phyloP scores from a whole-genome alignment of 2,113 vertebrate genomes.

The Lonchura striata region DNA sequence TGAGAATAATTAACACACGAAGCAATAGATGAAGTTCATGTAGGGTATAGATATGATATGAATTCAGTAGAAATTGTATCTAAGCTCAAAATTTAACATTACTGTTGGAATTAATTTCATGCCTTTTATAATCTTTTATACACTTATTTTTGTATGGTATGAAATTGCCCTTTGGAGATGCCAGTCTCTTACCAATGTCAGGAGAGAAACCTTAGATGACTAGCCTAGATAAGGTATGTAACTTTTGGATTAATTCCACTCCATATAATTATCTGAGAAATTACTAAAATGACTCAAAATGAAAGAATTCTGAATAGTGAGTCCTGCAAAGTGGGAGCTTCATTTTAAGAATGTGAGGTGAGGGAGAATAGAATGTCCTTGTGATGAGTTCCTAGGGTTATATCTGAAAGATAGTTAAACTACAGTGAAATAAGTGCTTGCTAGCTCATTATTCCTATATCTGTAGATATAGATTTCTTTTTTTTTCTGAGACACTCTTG shows the following conservation, averaged over 20 bases:
- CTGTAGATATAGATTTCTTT: neutral
- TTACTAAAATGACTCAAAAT: neutral
- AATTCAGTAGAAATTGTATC: conserved; percentile 27
- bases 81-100: conserved; percentile 27
- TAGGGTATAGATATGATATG: conserved; percentile 30
- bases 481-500: neutral
- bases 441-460: neutral
- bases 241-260: conserved; percentile 41
- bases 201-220: conserved; percentile 1
- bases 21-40: conserved; percentile 50
- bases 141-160: neutral
- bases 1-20: conserved; percentile 62
- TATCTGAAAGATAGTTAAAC: neutral
- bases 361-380: neutral
- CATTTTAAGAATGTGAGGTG: neutral
- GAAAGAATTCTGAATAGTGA: neutral
- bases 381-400: neutral
- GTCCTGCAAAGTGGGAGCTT: neutral
- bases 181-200: neutral
- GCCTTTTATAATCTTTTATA: conserved; percentile 15
- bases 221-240: neutral
- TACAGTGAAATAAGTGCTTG: neutral
- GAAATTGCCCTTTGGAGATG: conserved; percentile 15
- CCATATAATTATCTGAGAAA: conserved; percentile 5
- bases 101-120: conserved; percentile 49